Base-by-base conservation (phyloP, 2,888 invertebrate species). In the Clanis bilineata region DNA sequence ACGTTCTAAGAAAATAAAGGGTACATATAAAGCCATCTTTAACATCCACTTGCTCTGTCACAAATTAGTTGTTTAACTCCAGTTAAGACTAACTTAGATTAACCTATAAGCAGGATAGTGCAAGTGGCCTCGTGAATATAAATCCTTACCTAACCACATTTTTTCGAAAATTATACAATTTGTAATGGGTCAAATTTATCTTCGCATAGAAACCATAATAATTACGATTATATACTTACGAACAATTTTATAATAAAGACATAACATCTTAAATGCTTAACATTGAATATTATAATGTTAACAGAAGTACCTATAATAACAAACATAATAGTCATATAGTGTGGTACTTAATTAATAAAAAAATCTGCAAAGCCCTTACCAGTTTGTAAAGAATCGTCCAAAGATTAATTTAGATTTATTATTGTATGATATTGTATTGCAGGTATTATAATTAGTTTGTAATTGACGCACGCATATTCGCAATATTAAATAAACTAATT, bases 361-460 rank as follows among this genome's bases (percentile, higher is more conserved):
- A 58, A 51, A 39, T 15, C 39, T 25, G 47, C 58, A 51, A 76
- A 80, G 87, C 90, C 90, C 89, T 91, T 89, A 89, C 79, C 88
- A 90, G 91, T 90, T 90, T 71, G 71, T 77, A 70, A 82, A 80
- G 73, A 75, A 75, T 84, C 91, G 90, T 90, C 91, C 91, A 90
- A 85, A 84, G 79, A 82, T 85, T 82, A 76, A 75, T 81, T 83
- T 80, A 79, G 67, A 74, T 69, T 72, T 72, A 73, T 71, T 75
- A 73, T 73, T 78, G 68, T 77, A 77, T 66, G 68, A 73, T 68
- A 71, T 72, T 77, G 41, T 72, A 76, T 76, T 77, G 72, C 74
- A 72, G 70, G 59, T 75, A 74, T 69, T 68, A 63, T 71, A 75
- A 74, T 82, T 77, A 71, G 69, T 79, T 77, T 64, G 61, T 80